Conservation (phyloP, 2,797 vertebrate genomes). For the Sphaeramia orbicularis region DNA sequence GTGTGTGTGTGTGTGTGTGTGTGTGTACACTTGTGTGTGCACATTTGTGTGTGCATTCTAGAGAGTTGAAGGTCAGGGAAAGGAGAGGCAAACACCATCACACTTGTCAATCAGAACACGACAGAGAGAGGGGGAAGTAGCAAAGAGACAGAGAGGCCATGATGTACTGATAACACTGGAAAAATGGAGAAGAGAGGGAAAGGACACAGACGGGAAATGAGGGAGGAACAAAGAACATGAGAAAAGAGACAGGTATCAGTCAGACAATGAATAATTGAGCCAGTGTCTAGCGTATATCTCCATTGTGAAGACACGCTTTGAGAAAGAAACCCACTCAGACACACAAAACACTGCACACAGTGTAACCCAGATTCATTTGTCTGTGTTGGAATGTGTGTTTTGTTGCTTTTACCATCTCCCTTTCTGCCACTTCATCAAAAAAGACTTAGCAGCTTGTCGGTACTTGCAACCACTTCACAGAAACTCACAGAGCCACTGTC, state of each 20-base stretch:
- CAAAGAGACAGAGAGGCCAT: constrained; percentile 17
- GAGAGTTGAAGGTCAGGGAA: constrained; percentile 78
- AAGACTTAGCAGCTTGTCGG: constrained; percentile 9
- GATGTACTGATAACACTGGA: constrained; percentile 28
- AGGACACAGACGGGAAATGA: neutral
- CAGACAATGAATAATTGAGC: constrained; percentile 57
- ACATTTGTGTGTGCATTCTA: constrained; percentile 18
- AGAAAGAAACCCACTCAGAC: constrained; percentile 24
- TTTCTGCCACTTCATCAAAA: constrained; percentile 29
- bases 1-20: constrained; percentile 45
- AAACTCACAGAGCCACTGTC: neutral
- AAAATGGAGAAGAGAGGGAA: constrained; percentile 8
- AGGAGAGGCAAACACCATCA: constrained; percentile 73
- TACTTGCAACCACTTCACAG: constrained; percentile 4
- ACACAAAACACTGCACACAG: constrained; percentile 22
- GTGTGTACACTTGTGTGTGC: constrained; percentile 43
- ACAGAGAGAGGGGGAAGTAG: constrained; percentile 6
- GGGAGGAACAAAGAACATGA: constrained; percentile 2
- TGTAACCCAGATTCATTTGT: constrained; percentile 45
- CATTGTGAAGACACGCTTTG: constrained; percentile 21
- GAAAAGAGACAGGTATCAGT: constrained; percentile 27
- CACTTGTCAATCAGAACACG: constrained; percentile 72
- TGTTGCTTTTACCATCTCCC: constrained; percentile 17
- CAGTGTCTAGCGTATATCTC: constrained; percentile 4
- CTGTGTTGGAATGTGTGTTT: constrained; percentile 40